These are phyloP conservation scores for Myripristis jacobus DNA, from an alignment of 2,797 vertebrate genomes.

Conservation along the genomic window DNA sequence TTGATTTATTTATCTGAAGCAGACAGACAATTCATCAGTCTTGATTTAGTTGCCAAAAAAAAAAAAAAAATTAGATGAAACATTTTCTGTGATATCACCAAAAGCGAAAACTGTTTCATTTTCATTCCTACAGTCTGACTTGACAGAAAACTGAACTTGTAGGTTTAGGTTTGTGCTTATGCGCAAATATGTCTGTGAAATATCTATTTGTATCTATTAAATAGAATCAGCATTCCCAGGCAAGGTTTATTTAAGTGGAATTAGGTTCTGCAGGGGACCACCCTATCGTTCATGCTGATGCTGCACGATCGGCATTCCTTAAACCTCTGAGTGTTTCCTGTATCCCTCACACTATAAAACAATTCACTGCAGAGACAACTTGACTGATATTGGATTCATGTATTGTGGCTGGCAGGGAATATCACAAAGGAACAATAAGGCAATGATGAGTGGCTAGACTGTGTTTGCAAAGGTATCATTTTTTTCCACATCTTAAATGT, in stretches of 20 bases:
- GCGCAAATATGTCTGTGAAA: not conserved
- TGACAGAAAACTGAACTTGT: not conserved
- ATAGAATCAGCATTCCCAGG: slow-evolving; percentile 41
- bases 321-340: slow-evolving; percentile 6
- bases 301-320: slow-evolving; percentile 34
- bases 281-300: slow-evolving; percentile 7
- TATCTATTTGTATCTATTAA: slow-evolving; percentile 33
- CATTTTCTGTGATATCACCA: too few relatives aligned
- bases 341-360: not conserved
- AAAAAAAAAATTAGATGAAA: too few relatives aligned
- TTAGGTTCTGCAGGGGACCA: slow-evolving; percentile 28
- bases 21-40: too few relatives aligned
- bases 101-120: not conserved
- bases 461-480: not conserved
- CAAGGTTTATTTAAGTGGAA: slow-evolving; percentile 64
- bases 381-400: not conserved
- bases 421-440: not conserved
- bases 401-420: not conserved
- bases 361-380: not conserved
- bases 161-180: too few relatives aligned
- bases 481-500: not conserved
- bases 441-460: not conserved
- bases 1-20: too few relatives aligned
- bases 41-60: too few relatives aligned
- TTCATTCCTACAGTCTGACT: not conserved